phyloP scores from a whole-genome alignment of 2,888 invertebrate species.

The Physocephala rufipes region DNA sequence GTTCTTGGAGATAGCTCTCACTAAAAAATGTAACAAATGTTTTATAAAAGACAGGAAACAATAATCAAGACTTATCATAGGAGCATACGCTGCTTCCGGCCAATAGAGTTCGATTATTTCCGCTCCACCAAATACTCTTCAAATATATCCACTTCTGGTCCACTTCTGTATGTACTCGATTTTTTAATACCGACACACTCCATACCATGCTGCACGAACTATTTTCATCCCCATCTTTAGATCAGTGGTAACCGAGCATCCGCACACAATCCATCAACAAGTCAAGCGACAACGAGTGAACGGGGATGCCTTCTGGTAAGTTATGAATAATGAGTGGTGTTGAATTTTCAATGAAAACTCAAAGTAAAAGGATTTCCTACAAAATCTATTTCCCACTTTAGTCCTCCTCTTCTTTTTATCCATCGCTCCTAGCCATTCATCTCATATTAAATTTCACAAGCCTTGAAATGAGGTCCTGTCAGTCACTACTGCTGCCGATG shows the following conservation, averaged over 20 bases:
- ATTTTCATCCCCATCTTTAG: background rate
- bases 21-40: too few relatives aligned
- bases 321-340: slow-evolving; percentile 37
- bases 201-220: background rate
- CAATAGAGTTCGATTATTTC: slow-evolving; percentile 12
- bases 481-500: slow-evolving; percentile 23
- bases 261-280: background rate
- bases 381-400: background rate
- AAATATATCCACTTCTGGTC: slow-evolving; percentile 23
- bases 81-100: background rate
- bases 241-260: background rate
- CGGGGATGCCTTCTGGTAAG: slow-evolving; percentile 11
- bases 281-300: background rate
- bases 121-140: background rate
- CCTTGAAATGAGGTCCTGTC: slow-evolving; percentile 12
- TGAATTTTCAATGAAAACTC: slow-evolving; percentile 40
- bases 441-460: background rate
- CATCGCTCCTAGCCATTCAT: background rate
- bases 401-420: background rate
- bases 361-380: background rate
- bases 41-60: too few relatives aligned
- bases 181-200: too few relatives aligned
- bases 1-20: too few relatives aligned
- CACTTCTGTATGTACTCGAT: too few relatives aligned
- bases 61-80: background rate